phyloP scores from a whole-genome alignment of 1,140 invertebrate species.

The Ruditapes philippinarum region DNA sequence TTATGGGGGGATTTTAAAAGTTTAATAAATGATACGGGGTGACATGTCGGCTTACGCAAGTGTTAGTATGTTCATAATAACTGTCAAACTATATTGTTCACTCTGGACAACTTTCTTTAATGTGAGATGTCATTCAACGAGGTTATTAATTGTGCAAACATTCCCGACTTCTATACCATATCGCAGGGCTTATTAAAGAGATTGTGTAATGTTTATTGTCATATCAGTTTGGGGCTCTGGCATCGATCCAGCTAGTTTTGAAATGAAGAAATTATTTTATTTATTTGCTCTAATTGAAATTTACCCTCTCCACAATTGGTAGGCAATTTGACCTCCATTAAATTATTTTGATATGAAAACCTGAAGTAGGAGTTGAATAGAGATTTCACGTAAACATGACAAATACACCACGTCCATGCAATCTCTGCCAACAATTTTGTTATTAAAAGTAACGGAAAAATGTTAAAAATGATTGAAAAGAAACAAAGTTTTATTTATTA shows the following conservation, averaged over 20 bases:
- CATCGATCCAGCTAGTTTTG: neutral
- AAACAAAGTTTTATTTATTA: no score
- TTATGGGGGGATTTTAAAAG: neutral
- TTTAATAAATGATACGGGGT: neutral
- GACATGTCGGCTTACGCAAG: neutral
- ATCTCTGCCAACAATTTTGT: no score
- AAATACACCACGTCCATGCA: neutral
- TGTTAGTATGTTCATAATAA: neutral
- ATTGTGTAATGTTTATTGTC: slow-evolving; percentile 37
- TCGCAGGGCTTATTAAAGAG: neutral
- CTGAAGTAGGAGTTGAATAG: neutral
- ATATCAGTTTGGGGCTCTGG: neutral
- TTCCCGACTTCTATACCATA: slow-evolving; percentile 2
- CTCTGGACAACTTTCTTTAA: neutral
- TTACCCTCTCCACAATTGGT: neutral
- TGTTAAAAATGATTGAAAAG: no score
- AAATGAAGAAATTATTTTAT: slow-evolving; percentile 23
- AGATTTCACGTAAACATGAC: neutral
- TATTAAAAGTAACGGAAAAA: no score
- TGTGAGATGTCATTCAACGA: neutral
- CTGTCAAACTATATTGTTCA: slow-evolving; percentile 19
- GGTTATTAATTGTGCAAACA: slow-evolving; percentile 22
- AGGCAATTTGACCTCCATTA: slow-evolving; percentile 5
- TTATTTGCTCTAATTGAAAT: slow-evolving; percentile 29
- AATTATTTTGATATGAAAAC: neutral